Conservation (phyloP, 2,113 vertebrate species). For the Himantopus leucocephalus region DNA sequence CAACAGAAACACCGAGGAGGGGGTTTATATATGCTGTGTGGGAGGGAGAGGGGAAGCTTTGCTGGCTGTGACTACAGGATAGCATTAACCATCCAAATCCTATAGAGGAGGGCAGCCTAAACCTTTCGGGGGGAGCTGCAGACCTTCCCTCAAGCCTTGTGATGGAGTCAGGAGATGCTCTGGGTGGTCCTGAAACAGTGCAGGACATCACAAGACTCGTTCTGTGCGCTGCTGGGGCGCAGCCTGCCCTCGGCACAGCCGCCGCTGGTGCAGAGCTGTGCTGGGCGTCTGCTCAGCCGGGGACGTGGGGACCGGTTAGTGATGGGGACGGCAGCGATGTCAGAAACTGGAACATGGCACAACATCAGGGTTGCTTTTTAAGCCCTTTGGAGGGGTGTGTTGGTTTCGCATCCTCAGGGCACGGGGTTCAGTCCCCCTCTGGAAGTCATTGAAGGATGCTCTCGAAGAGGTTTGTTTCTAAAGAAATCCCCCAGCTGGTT, state of each 20-base stretch:
- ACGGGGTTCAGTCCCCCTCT: rapidly evolving
- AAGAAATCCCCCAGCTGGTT: no score
- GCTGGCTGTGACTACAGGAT: neutral
- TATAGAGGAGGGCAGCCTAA: neutral
- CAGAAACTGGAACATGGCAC: rapidly evolving
- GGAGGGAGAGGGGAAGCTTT: neutral
- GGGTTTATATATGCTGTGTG: rapidly evolving
- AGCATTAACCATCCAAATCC: neutral
- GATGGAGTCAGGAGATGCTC: rapidly evolving
- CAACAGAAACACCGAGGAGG: rapidly evolving
- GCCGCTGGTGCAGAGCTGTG: neutral
- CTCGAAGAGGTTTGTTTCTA: neutral
- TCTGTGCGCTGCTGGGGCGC: neutral
- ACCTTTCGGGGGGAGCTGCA: neutral
- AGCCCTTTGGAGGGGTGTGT: neutral
- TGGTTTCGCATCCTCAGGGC: neutral
- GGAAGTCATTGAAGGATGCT: neutral
- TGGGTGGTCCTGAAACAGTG: neutral
- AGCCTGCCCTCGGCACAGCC: neutral
- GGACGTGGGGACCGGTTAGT: neutral
- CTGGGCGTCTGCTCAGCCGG: no score
- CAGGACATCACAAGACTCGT: rapidly evolving
- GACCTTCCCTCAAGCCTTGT: neutral
- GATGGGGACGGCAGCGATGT: neutral
- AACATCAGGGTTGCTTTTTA: neutral